These are phyloP conservation scores for Cordilura impudica DNA, from an alignment of 2,888 invertebrate species.

Conservation along the genomic window DNA sequence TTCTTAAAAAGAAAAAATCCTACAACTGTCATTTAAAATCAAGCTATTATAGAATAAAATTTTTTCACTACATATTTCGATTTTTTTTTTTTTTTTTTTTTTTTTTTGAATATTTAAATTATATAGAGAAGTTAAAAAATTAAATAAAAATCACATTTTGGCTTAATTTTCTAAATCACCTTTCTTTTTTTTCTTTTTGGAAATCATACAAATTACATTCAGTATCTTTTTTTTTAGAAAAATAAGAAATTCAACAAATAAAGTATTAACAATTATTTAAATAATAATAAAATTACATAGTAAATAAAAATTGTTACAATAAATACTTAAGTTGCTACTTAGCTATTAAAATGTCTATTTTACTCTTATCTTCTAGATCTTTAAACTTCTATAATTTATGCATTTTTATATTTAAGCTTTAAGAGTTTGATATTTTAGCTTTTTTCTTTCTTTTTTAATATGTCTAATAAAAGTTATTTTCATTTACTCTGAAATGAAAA, in stretches of 20 bases:
- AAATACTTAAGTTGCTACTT: constrained; percentile 17
- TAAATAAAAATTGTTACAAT: constrained; percentile 35
- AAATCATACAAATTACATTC: constrained; percentile 31
- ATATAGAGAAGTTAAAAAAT: constrained; percentile 15
- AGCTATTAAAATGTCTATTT: constrained; percentile 8
- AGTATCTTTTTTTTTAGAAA: too few relatives aligned
- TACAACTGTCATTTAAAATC: constrained; percentile 41
- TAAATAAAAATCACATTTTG: constrained; percentile 59
- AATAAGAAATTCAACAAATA: constrained; percentile 39
- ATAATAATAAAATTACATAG: constrained; percentile 16
- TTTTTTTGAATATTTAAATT: constrained; percentile 12
- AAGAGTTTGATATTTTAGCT: constrained; percentile 15
- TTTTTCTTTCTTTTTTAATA: constrained; percentile 24
- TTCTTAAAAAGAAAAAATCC: constrained; percentile 39
- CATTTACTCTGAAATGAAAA: constrained; percentile 17
- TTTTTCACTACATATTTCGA: constrained; percentile 31
- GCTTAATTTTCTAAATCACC: constrained; percentile 55
- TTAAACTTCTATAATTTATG: constrained; percentile 23
- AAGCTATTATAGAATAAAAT: constrained; percentile 53
- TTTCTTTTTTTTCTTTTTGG: constrained; percentile 27
- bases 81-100: constrained; percentile 4
- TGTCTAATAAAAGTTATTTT: constrained; percentile 33
- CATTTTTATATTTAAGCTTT: constrained; percentile 29
- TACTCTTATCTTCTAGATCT: constrained; percentile 15
- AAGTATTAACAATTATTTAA: constrained; percentile 40